A percentile compares a stretch with the other conserved stretches of the same genome.
Evolutionary conservation across 1,140 invertebrate genomes (phyloP).

Genomic region (Gerris buenoi): DNA sequence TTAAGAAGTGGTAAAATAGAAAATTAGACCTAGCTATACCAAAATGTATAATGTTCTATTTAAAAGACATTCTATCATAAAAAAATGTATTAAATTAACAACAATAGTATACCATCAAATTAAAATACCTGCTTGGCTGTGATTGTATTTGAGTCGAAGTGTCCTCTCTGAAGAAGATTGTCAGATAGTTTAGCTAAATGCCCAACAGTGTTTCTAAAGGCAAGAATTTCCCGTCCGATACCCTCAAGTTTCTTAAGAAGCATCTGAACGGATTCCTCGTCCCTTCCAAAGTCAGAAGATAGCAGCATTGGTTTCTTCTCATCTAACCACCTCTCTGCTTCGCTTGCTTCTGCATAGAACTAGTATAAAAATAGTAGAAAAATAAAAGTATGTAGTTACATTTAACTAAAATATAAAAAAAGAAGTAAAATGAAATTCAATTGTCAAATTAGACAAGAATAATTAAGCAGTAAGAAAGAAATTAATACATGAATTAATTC

Average conservation of each 20-base stretch:
- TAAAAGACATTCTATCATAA: too few species aligned
- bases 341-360: slow-evolving; percentile 72
- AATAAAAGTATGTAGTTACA: not conserved
- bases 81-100: too few species aligned
- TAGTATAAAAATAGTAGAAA: slow-evolving; percentile 31
- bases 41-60: too few species aligned
- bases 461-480: too few species aligned
- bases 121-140: slow-evolving; percentile 43
- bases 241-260: slow-evolving; percentile 67
- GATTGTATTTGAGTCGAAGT: slow-evolving; percentile 66
- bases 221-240: slow-evolving; percentile 57
- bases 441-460: too few species aligned
- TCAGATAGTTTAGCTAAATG: slow-evolving; percentile 48
- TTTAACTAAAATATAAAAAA: not conserved
- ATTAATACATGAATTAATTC: too few species aligned
- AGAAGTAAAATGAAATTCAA: too few species aligned
- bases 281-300: slow-evolving; percentile 64
- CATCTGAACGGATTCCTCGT: slow-evolving; percentile 70
- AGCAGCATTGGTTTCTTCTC: slow-evolving; percentile 63
- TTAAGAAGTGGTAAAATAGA: too few species aligned
- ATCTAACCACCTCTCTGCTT: slow-evolving; percentile 73
- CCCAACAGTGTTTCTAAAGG: slow-evolving; percentile 50
- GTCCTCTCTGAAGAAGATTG: slow-evolving; percentile 51
- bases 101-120: too few species aligned
- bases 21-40: too few species aligned